Percentiles rank a stretch among this genome's conserved stretches.
Conservation (phyloP, 2,797 vertebrate species). For the Vultur gryphus region DNA sequence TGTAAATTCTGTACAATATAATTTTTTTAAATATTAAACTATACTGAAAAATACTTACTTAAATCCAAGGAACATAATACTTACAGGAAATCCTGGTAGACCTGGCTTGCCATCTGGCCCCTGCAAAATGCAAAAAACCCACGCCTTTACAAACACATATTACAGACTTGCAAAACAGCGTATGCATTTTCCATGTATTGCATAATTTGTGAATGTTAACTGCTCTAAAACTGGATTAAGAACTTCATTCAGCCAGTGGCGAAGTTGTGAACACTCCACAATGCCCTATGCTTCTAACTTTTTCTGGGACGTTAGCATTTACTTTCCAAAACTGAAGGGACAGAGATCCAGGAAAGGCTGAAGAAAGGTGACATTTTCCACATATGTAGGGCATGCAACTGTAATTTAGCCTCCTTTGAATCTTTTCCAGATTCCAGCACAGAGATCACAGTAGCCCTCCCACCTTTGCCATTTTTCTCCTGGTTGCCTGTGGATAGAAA, state of each 20-base stretch:
- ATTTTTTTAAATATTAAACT: neutral
- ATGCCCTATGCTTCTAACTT: neutral
- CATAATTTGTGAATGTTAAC: neutral
- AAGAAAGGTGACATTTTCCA: neutral
- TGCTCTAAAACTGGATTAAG: neutral
- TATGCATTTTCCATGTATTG: neutral
- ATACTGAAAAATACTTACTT: neutral
- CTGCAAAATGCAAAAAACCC: constrained; percentile 72
- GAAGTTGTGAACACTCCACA: neutral
- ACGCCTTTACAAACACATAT: neutral
- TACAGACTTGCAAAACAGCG: neutral
- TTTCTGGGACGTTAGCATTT: neutral
- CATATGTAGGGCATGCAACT: neutral
- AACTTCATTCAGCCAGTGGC: neutral
- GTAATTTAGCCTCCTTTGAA: neutral
- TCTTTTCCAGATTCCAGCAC: neutral
- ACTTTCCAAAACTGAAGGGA: neutral
- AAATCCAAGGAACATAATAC: constrained; percentile 35
- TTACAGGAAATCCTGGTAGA: constrained; percentile 90
- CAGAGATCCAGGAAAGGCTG: neutral
- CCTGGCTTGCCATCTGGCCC: constrained; percentile 85
- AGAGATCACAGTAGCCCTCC: neutral
- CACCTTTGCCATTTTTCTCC: neutral
- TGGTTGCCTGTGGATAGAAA: neutral
- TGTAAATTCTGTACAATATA: neutral